Base-by-base conservation (phyloP, 2,888 invertebrate genomes). In the Limnephilus auricula region DNA sequence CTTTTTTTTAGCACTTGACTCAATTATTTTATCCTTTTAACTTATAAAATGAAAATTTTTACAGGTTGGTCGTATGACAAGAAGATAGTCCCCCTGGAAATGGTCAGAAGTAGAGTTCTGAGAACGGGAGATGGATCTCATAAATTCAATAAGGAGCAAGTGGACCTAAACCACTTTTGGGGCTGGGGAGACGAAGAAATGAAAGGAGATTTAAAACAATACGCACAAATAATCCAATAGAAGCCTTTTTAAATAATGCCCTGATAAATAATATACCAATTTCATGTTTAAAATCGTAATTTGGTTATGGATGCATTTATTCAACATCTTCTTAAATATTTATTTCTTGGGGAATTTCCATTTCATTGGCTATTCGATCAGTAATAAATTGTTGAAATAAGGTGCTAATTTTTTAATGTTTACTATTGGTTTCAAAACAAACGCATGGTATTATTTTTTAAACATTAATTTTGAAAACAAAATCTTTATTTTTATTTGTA, bases 61-160 rank as follows among this genome's bases (percentile, higher is more conserved):
- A 12, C 65, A 93, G 96, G 98, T 30, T 98, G 97, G 97, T 98
- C 97, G 0, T 98, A 98, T 94, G 98, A 98, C 94, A 94, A 98
- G 93, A 97, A 97, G 94, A 94, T 96, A 90, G 97, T 97, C 0
- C 96, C 97, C 0, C 95, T 96, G 15, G 95, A 96, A 0, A 94
- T 97, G 2, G 94, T 97, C 2, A 94, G 94, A 90, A 94, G 95
- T 32, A 95, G 97, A 25, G 95, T 96, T 0, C 94, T 94, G 50
- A 96, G 96, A 86, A 96, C 96, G 65, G 97, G 97, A 12, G 96
- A 96, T 93, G 96, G 96, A 91, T 94, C 94, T 86, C 91, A 92
- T 82, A 45, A 31, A 10, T 31, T 91, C 65, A 45, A 89, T 5
- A 65, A 90, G 30, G 83, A 91, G 25, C 91, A 92, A 31, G 82